A percentile compares a stretch with the other conserved stretches of the same genome.
Evolutionary conservation across 2,797 vertebrate species (phyloP).

Genomic region (Mionectes olivaceus): DNA sequence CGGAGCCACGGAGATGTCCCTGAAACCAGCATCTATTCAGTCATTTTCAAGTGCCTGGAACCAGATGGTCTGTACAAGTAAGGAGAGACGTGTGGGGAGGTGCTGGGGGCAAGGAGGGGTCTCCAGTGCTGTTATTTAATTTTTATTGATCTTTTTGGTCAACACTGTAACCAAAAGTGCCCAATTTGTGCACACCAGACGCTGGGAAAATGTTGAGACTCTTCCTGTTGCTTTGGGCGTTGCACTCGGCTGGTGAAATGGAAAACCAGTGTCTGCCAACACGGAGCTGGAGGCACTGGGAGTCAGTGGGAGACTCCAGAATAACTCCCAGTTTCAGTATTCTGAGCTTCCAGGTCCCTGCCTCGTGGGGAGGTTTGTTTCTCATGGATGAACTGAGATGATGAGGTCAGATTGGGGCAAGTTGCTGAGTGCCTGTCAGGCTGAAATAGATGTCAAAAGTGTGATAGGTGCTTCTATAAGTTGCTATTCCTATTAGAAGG

Average conservation of each 20-base stretch:
- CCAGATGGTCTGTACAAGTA: slow-evolving; percentile 99
- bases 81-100: slow-evolving; percentile 62
- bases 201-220: not conserved
- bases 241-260: not conserved
- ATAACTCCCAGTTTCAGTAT: not conserved
- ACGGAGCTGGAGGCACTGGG: not conserved
- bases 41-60: slow-evolving; percentile 99
- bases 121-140: not conserved
- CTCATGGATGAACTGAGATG: not conserved
- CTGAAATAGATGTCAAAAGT: not conserved
- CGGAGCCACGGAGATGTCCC: slow-evolving; percentile 87
- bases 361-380: not conserved
- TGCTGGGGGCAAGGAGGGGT: not conserved
- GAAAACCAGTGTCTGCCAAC: not conserved
- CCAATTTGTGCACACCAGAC: not conserved
- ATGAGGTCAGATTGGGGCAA: not conserved
- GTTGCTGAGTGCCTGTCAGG: not conserved
- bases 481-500: not conserved
- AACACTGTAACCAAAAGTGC: not conserved
- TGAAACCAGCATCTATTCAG: slow-evolving; percentile 90
- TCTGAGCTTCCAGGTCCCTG: not conserved
- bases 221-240: not conserved
- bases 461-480: not conserved
- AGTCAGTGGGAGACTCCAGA: not conserved
- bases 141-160: not conserved